phyloP scores from a whole-genome alignment of 2,888 invertebrate species.

The Elysia crispata region DNA sequence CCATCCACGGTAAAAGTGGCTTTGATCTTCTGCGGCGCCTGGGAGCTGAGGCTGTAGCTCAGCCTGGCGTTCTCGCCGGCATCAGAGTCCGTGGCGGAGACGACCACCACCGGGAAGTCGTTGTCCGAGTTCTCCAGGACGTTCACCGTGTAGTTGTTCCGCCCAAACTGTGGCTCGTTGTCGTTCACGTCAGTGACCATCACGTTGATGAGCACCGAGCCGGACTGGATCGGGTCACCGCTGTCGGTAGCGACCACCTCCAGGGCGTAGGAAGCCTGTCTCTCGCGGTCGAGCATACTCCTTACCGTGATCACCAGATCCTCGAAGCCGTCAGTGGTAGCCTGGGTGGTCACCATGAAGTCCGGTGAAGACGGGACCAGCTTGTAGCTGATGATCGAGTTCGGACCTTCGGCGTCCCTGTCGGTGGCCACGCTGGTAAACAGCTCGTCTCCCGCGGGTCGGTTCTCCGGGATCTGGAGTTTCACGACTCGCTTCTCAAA shows the following conservation, averaged over 20 bases:
- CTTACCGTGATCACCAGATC: constrained; percentile 67
- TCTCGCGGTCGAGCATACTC: constrained; percentile 67
- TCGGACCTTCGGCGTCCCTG: constrained; percentile 61
- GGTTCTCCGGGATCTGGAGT: constrained; percentile 63
- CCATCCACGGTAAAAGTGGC: constrained; percentile 83
- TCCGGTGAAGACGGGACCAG: constrained; percentile 63
- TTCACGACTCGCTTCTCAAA: constrained; percentile 59
- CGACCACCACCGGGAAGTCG: constrained; percentile 72
- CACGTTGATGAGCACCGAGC: constrained; percentile 41
- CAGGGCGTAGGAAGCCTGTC: constrained; percentile 60
- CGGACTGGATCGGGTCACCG: constrained; percentile 33
- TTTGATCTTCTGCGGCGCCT: constrained; percentile 60
- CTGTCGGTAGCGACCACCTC: constrained; percentile 48
- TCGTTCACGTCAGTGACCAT: constrained; percentile 51
- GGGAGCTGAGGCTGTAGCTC: constrained; percentile 75
- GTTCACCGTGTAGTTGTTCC: constrained; percentile 59
- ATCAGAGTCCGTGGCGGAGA: constrained; percentile 90
- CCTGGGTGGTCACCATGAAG: constrained; percentile 62
- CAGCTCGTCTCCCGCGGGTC: constrained; percentile 56
- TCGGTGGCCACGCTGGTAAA: constrained; percentile 64
- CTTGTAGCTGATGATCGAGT: constrained; percentile 63
- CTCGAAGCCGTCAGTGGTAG: constrained; percentile 59
- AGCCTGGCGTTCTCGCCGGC: constrained; percentile 86
- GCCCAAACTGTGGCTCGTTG: constrained; percentile 59
- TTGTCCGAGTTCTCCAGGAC: constrained; percentile 64